Conservation (phyloP, 2,888 invertebrate genomes). For the Meta bourneti region DNA sequence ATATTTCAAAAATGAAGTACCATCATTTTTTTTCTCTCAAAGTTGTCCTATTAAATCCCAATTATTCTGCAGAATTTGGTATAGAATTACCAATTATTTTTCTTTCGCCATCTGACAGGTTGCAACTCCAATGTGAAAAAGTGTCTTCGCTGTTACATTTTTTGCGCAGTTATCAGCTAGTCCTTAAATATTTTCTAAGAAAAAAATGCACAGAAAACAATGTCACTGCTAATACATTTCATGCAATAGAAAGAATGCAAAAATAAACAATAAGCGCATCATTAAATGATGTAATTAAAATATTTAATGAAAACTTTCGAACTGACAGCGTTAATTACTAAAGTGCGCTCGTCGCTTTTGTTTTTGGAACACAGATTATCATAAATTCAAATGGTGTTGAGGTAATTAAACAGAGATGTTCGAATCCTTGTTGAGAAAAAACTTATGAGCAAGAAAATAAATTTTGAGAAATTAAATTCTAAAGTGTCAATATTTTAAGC, state of each 20-base stretch:
- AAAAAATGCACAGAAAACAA: background rate
- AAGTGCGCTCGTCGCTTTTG: background rate
- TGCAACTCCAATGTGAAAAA: too few species aligned
- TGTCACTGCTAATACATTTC: background rate
- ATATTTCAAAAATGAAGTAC: too few species aligned
- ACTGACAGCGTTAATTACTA: conserved; percentile 42
- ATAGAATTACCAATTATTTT: conserved; percentile 24
- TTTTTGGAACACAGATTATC: background rate
- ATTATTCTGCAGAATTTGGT: background rate
- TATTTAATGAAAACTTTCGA: conserved; percentile 34
- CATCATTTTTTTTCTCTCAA: background rate
- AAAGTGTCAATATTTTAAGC: background rate
- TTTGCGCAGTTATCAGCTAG: too few species aligned
- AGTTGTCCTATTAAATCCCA: background rate
- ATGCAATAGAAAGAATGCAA: background rate
- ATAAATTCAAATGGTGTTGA: background rate
- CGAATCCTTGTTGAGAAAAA: background rate
- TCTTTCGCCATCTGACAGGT: too few species aligned
- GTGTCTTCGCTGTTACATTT: too few species aligned
- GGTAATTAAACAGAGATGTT: background rate
- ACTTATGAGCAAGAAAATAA: background rate
- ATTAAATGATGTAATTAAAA: conserved; percentile 38
- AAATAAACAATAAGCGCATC: background rate
- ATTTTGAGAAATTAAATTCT: background rate
- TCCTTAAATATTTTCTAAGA: background rate